These are phyloP conservation scores for Syrista parreyssii DNA, from an alignment of 2,888 invertebrate genomes.

Conservation along the genomic window DNA sequence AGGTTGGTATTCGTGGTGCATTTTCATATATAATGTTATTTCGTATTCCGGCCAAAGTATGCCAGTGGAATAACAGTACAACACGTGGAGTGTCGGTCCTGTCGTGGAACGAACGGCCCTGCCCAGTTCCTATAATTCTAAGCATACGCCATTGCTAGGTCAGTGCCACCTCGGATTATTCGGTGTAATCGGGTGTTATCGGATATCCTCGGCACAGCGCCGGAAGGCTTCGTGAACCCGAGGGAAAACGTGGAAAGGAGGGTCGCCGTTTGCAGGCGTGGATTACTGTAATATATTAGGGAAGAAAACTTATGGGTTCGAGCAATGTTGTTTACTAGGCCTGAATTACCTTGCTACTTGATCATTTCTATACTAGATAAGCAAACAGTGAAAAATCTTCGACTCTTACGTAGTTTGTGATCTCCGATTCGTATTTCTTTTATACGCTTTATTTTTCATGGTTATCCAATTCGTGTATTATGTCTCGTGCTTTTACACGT, in stretches of 20 bases:
- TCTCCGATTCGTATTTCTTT: not conserved
- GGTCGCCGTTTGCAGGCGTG: not conserved
- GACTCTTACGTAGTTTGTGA: not conserved
- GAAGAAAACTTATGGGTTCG: not conserved
- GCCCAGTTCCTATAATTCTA: not conserved
- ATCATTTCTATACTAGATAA: not conserved
- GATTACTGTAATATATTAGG: not conserved
- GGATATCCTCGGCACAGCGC: not conserved
- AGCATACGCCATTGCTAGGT: conserved; percentile 40
- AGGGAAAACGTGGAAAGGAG: not conserved
- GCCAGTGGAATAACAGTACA: conserved; percentile 59
- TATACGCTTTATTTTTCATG: not conserved
- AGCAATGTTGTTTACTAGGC: not conserved
- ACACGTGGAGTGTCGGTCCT: conserved; percentile 19
- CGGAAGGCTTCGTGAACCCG: not conserved
- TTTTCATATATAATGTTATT: conserved; percentile 35
- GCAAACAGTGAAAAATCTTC: not conserved
- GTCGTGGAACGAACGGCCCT: not conserved
- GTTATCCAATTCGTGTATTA: not conserved
- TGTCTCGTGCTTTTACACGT: not conserved
- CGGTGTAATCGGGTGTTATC: conserved; percentile 20
- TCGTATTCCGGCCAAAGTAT: conserved; percentile 55
- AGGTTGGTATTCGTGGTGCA: conserved; percentile 38
- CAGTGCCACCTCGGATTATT: conserved; percentile 42
- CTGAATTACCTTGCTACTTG: not conserved